phyloP scores from a whole-genome alignment of 1,140 invertebrate genomes.

The Papilio dardanus region DNA sequence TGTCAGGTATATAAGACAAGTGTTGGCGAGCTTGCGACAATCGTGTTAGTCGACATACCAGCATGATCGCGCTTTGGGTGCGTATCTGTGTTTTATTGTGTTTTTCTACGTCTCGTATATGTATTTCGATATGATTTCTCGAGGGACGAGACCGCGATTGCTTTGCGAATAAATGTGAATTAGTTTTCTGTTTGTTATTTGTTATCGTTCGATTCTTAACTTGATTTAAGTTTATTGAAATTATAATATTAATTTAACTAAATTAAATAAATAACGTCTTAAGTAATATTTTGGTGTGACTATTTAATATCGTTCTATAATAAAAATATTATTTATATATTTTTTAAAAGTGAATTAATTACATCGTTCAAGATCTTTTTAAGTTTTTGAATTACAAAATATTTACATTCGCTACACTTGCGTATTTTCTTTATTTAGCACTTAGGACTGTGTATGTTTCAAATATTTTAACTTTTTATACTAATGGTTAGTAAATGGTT shows the following conservation, averaged over 20 bases:
- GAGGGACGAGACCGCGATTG: slow-evolving; percentile 19
- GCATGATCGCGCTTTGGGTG: slow-evolving; percentile 53
- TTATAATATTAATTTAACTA: background rate
- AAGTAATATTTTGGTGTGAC: no score
- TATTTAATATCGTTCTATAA: no score
- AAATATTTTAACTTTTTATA: no score
- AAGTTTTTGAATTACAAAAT: no score
- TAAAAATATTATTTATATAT: no score
- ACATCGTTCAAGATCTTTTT: no score
- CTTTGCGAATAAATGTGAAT: background rate
- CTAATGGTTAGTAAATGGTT: no score
- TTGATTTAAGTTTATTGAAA: background rate
- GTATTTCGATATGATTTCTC: background rate
- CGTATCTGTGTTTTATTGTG: slow-evolving; percentile 42
- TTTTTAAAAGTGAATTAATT: no score
- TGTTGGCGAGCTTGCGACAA: slow-evolving; percentile 45
- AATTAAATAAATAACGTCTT: no score
- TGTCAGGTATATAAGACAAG: slow-evolving; percentile 52
- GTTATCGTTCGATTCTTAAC: background rate
- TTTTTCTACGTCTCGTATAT: background rate
- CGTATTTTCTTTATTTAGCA: no score
- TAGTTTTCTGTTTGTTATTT: background rate
- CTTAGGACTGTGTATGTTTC: no score
- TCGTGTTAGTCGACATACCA: slow-evolving; percentile 44
- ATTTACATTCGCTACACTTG: no score